Base-by-base conservation (phyloP, 2,888 invertebrate genomes). In the Drosophila yooni region DNA sequence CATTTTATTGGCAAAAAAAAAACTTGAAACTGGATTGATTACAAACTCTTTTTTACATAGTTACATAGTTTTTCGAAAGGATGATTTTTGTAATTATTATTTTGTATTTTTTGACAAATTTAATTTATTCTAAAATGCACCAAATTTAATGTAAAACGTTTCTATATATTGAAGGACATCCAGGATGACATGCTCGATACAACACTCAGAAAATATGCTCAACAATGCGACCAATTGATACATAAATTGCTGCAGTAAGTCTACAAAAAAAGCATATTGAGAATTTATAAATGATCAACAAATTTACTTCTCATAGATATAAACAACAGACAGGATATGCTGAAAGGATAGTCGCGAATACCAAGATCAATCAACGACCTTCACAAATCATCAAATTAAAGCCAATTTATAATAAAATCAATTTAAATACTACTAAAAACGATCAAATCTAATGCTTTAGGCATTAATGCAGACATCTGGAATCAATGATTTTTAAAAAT, bases 401-500 rank as follows among this genome's bases (percentile, higher is more conserved):
- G 2, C 3, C 13, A 56, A 36, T 21, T 18, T 21, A n/a, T 13
- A n/a, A n/a, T 34, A 51, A 27, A 40, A 33, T 15, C 13, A 58
- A 6, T 46, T 10, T 2, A 13, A 15, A 51, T 18, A 36, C 29
- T 3, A 43, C 3, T 6, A 18, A 31, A 29, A 18, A 34, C n/a
- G 0, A 38, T 33, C n/a, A 40, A 27, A 72, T 5, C 46, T 11
- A 64, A 72, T 61, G 74, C 57, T 63, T 29, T 31, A 66, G 34
- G 53, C 61, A 33, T 62, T 71, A 40, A 64, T 53, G 13, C 46
- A 74, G 21, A 46, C 33, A 67, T 33, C 15, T 52, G 43, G 52
- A 64, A 56, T 54, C 63, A 33, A 78, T 78, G 74, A 70, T 71
- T 43, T 67, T 78, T 8, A 64, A 75, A 56, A 75, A 59, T 75